Conservation (phyloP, 2,888 invertebrate genomes). For the Cheilosia urbana region DNA sequence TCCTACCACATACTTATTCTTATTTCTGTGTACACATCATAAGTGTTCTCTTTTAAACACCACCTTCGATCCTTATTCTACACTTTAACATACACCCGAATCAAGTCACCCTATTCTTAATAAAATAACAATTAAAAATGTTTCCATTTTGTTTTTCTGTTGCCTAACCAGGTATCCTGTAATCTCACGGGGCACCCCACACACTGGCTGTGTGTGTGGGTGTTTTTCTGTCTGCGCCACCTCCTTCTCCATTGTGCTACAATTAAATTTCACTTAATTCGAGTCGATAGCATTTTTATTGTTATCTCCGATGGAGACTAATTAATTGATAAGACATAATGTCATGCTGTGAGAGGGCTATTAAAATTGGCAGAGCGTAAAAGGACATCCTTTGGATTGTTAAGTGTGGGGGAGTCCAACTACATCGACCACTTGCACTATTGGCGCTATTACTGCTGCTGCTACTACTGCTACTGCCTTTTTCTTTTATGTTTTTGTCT, state of each 20-base stretch:
- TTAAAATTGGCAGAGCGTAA: conserved; percentile 72
- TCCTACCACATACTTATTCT: conserved; percentile 20
- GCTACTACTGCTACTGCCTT: conserved; percentile 20
- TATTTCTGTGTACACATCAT: conserved; percentile 57
- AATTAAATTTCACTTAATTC: conserved; percentile 73
- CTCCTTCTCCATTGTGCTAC: conserved; percentile 44
- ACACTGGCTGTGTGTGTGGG: not conserved
- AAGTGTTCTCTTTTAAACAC: conserved; percentile 51
- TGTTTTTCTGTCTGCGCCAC: not conserved
- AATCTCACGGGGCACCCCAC: conserved; percentile 39
- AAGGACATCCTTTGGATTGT: conserved; percentile 63
- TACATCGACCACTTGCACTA: conserved; percentile 22
- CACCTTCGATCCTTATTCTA: conserved; percentile 40
- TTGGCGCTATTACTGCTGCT: conserved; percentile 9
- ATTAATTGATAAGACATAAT: conserved; percentile 73
- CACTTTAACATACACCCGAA: conserved; percentile 44
- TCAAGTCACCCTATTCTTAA: conserved; percentile 11
- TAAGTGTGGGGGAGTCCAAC: conserved; percentile 32
- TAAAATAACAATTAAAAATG: conserved; percentile 37
- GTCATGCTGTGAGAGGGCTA: conserved; percentile 68
- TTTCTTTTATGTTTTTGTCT: conserved; percentile 67
- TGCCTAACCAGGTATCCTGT: conserved; percentile 68
- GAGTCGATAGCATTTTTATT: conserved; percentile 70
- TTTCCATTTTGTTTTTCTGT: conserved; percentile 12
- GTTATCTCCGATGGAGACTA: conserved; percentile 69